These are phyloP conservation scores for Hippocampus zosterae DNA, from an alignment of 2,113 vertebrate genomes.

Conservation along the genomic window DNA sequence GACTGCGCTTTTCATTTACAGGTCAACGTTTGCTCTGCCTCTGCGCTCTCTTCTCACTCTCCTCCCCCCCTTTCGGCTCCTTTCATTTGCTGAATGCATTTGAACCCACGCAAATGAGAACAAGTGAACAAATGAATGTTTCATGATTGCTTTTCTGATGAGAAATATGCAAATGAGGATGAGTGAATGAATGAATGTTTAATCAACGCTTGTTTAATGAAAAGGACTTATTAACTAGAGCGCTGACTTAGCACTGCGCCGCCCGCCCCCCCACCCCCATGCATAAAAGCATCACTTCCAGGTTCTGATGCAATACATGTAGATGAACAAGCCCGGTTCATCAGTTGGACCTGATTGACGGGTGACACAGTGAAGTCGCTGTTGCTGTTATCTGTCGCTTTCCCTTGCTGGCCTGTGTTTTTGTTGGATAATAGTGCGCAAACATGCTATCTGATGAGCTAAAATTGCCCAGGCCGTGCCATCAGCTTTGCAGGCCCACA, in stretches of 20 bases:
- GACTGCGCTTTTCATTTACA: slow-evolving; percentile 61
- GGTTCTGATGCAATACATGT: slow-evolving; percentile 46
- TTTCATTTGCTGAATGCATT: slow-evolving; percentile 47
- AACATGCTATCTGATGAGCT: slow-evolving; percentile 33
- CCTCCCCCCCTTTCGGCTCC: slow-evolving; percentile 21
- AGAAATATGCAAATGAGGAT: slow-evolving; percentile 65
- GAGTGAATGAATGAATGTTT: slow-evolving; percentile 72
- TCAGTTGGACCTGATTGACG: slow-evolving; percentile 56
- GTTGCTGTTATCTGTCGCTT: neutral
- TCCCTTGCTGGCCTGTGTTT: slow-evolving; percentile 22
- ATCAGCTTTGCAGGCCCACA: neutral
- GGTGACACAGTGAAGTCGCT: slow-evolving; percentile 35
- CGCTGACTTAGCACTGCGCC: slow-evolving; percentile 63
- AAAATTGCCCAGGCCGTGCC: slow-evolving; percentile 17
- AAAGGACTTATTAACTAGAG: slow-evolving; percentile 70
- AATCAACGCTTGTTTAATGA: slow-evolving; percentile 71
- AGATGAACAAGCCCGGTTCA: slow-evolving; percentile 52
- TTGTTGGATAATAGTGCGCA: slow-evolving; percentile 32
- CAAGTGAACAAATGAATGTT: slow-evolving; percentile 71
- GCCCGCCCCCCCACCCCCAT: slow-evolving; percentile 4
- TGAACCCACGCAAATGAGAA: slow-evolving; percentile 58
- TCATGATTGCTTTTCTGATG: slow-evolving; percentile 69
- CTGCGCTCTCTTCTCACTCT: neutral
- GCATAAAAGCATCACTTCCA: slow-evolving; percentile 44
- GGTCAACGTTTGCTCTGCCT: slow-evolving; percentile 30